Percentiles rank a stretch among this genome's conserved stretches.
Evolutionary conservation across 2,888 invertebrate species (phyloP).

Genomic region (Mesoligia furuncula): DNA sequence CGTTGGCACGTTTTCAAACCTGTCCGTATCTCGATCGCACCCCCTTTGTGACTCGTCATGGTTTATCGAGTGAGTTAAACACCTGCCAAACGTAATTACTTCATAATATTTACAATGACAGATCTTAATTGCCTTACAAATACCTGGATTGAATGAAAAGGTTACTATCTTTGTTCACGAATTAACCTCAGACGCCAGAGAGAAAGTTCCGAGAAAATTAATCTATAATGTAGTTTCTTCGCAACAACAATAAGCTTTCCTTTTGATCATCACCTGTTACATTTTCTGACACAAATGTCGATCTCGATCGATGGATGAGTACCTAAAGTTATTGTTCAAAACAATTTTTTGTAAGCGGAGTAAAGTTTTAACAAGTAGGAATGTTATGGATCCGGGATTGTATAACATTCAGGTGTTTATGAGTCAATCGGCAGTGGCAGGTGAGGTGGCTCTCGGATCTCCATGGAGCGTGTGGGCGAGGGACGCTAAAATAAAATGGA

Average conservation of each 20-base stretch:
- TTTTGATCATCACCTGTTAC: constrained; percentile 21
- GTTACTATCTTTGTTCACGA: constrained; percentile 5
- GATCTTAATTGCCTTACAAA: constrained; percentile 45
- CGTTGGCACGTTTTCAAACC: constrained; percentile 84
- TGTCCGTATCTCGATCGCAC: constrained; percentile 76
- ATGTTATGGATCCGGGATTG: constrained; percentile 78
- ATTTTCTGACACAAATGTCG: constrained; percentile 7
- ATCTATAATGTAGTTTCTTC: constrained; percentile 1
- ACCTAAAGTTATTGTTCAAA: constrained; percentile 23
- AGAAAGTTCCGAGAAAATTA: constrained; percentile 7
- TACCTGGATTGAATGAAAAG: constrained; percentile 34
- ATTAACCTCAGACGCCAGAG: background rate
- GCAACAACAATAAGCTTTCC: background rate
- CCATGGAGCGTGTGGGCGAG: constrained; percentile 84
- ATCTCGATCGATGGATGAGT: constrained; percentile 12
- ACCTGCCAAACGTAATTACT: constrained; percentile 61
- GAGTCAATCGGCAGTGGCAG: constrained; percentile 81
- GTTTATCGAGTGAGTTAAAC: constrained; percentile 67
- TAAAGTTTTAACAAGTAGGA: constrained; percentile 64
- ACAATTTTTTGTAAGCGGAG: constrained; percentile 50
- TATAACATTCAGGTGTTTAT: constrained; percentile 88
- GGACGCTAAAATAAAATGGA: constrained; percentile 86
- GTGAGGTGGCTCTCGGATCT: constrained; percentile 79
- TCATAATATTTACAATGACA: constrained; percentile 53
- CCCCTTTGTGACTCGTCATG: constrained; percentile 69